These are phyloP conservation scores for Vannuccia rotundouncinata DNA, from an alignment of 2,888 invertebrate genomes.

Conservation along the genomic window DNA sequence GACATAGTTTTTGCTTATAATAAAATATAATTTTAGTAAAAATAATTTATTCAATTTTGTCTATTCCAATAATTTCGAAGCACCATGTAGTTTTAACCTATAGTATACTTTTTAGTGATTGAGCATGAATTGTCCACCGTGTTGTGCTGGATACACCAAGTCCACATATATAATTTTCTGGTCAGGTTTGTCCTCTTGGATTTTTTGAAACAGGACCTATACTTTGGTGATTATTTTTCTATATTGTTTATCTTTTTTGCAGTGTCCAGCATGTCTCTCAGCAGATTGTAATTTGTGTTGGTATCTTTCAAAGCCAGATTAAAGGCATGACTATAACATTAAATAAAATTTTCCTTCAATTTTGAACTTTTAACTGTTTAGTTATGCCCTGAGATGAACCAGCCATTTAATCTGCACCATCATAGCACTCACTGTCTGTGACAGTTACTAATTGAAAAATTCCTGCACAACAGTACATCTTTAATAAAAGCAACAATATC, in stretches of 20 bases:
- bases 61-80: background rate
- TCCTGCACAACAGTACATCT: background rate
- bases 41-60: too few relatives aligned
- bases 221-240: slow-evolving; percentile 11
- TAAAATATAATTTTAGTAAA: too few relatives aligned
- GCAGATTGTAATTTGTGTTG: slow-evolving; percentile 5
- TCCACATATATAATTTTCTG: slow-evolving; percentile 1
- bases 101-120: background rate
- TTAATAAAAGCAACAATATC: too few relatives aligned
- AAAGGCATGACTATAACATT: background rate
- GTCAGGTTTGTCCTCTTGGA: background rate
- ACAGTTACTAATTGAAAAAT: background rate
- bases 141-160: background rate
- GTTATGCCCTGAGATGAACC: background rate
- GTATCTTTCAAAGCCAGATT: slow-evolving; percentile 8
- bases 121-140: slow-evolving; percentile 9
- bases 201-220: background rate
- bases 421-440: background rate
- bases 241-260: slow-evolving; percentile 13
- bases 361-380: background rate
- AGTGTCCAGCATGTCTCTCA: slow-evolving; percentile 19
- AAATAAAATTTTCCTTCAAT: background rate
- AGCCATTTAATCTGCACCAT: background rate
- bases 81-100: background rate
- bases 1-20: too few relatives aligned